Evolutionary conservation across 2,888 invertebrate genomes (phyloP), one percentile per base, ranked within the genome.

Genomic region (Myathropa florea): DNA sequence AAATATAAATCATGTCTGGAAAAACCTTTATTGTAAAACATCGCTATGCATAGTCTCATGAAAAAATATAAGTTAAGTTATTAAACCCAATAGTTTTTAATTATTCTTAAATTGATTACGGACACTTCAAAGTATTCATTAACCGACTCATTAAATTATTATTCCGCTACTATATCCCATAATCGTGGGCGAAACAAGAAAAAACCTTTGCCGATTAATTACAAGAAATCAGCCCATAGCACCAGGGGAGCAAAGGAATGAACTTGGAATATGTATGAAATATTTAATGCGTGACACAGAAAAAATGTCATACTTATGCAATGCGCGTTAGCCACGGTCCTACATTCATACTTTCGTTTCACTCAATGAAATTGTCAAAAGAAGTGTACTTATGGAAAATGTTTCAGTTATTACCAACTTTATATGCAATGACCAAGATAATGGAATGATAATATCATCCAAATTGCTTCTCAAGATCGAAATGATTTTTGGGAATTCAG

Each of bases 181-280:
- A 65, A 59, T 65, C 55, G 55, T 26, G 36, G 36, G 24, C 57
- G 75, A 73, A 39, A 21, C 7, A 46, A 18, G 6, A 57, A 67
- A 59, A 59, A 76, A 55, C 14, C 18, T 26, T 63, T 26, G n/a
- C 33, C 57, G 64, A 67, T 67, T 76, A 67, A 76, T 76, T 67
- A 76, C 28, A 65, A 57, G 55, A 57, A 21, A 4, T 21, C 26
- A 3, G 10, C 57, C 57, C 46, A 18, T 46, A 4, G n/a, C 4
- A 6, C 46, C 46, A 4, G 46, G 14, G 14, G 14, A 39, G 4
- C 39, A 39, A 39, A 39, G 14, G 18, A 46, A 18, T 18, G 18
- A 6, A n/a, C 18, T 46, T 46, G n/a, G 14, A 46, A 46, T 46
- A 46, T 46, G 46, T 7, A 46, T 46, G 18, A 18, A 46, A 46